These are phyloP conservation scores for Micropterix aruncella DNA, from an alignment of 2,888 invertebrate genomes.

Conservation along the genomic window DNA sequence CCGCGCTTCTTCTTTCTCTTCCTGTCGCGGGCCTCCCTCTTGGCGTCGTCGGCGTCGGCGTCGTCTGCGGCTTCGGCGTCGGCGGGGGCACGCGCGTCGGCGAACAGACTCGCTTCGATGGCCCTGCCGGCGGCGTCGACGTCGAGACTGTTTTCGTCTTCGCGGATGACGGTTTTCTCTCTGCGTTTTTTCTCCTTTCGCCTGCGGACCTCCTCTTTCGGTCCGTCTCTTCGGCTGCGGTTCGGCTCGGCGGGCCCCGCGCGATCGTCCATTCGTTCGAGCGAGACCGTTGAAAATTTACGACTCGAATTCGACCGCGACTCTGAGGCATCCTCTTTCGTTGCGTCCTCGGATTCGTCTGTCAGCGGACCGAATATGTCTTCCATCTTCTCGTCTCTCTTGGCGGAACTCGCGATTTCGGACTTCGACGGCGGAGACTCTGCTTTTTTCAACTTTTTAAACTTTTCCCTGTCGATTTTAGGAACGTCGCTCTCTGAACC, in stretches of 20 bases:
- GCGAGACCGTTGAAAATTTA: background rate
- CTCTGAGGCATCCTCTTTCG: constrained; percentile 13
- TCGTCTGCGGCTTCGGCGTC: constrained; percentile 48
- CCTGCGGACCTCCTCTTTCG: constrained; percentile 40
- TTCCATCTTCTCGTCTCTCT: constrained; percentile 72
- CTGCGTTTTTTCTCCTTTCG: constrained; percentile 48
- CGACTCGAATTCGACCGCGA: too few relatives aligned
- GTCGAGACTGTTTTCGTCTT: constrained; percentile 69
- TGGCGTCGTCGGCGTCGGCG: constrained; percentile 37
- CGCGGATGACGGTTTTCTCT: constrained; percentile 40
- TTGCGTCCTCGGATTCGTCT: constrained; percentile 46
- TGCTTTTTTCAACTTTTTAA: constrained; percentile 39
- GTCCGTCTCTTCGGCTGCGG: constrained; percentile 20
- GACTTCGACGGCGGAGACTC: constrained; percentile 17
- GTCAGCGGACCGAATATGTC: constrained; percentile 80
- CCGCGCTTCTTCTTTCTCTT: constrained; percentile 77
- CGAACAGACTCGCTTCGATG: constrained; percentile 66
- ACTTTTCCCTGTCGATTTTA: constrained; percentile 40
- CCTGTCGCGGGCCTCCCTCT: constrained; percentile 56
- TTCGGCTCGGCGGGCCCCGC: too few relatives aligned
- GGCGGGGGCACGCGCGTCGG: constrained; percentile 35
- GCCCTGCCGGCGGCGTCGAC: constrained; percentile 71
- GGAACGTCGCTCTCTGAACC: constrained; percentile 31
- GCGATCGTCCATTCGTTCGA: background rate
- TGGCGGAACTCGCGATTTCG: constrained; percentile 24